Percentiles rank a stretch among this genome's conserved stretches.
phyloP scores from a whole-genome alignment of 2,113 vertebrate genomes.

The Panthera tigris region DNA sequence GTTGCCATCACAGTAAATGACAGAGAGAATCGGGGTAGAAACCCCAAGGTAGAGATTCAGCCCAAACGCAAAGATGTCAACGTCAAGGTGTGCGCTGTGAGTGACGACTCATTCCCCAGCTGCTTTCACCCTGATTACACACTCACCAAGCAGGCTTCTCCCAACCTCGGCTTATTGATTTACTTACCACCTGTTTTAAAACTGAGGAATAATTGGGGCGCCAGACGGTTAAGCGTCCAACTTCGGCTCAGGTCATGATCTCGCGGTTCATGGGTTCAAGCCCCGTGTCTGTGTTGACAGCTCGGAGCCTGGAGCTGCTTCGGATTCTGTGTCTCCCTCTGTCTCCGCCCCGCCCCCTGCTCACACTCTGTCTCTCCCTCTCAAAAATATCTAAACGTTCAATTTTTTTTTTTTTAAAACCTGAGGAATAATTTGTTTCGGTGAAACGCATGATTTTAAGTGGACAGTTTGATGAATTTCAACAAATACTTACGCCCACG shows the following conservation, averaged over 20 bases:
- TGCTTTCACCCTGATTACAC: background rate
- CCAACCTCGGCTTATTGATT: background rate
- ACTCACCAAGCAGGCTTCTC: background rate
- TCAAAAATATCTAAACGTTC: no score
- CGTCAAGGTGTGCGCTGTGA: background rate
- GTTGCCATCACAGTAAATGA: background rate
- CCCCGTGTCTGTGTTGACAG: no score
- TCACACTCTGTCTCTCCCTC: no score
- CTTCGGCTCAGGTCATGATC: no score
- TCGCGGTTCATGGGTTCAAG: no score
- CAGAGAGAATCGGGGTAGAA: background rate
- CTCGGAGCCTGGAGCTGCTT: no score
- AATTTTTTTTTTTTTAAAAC: no score
- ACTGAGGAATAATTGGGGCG: background rate
- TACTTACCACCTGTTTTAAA: background rate
- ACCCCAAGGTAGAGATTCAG: background rate
- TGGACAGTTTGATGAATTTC: background rate
- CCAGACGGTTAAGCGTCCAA: no score
- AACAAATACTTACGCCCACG: background rate
- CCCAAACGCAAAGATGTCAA: rapidly evolving
- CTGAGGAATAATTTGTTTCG: background rate
- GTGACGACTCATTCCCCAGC: background rate
- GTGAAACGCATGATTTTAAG: background rate
- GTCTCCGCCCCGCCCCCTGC: no score
- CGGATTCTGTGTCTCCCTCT: no score